A percentile compares a stretch with the other conserved stretches of the same genome.
phyloP scores from a whole-genome alignment of 2,888 invertebrate genomes.

The Cephus spinipes region DNA sequence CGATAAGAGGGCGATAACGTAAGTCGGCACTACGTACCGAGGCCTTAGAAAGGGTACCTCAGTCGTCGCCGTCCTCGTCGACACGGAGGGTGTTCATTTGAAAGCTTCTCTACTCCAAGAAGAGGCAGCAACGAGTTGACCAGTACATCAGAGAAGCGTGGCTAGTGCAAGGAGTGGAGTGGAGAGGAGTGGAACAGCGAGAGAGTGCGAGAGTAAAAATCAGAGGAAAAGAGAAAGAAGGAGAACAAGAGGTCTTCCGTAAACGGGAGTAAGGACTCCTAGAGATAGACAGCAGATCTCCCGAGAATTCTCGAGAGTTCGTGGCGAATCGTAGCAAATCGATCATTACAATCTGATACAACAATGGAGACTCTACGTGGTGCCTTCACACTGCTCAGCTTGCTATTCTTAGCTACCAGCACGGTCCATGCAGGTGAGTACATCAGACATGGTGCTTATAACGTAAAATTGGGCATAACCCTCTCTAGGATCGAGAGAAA shows the following conservation, averaged over 20 bases:
- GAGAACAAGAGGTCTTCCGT: not conserved
- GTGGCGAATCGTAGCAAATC: not conserved
- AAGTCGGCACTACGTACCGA: constrained; percentile 24
- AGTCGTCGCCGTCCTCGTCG: constrained; percentile 24
- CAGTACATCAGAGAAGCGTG: not conserved
- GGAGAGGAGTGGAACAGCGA: constrained; percentile 7
- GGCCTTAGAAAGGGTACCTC: constrained; percentile 22
- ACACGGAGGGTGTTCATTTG: not conserved
- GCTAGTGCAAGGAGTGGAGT: not conserved
- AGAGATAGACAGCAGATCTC: not conserved
- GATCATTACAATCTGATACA: constrained; percentile 26
- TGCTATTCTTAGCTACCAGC: constrained; percentile 63
- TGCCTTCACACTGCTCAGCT: constrained; percentile 56
- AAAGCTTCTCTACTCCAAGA: not conserved
- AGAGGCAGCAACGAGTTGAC: constrained; percentile 10
- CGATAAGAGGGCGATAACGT: constrained; percentile 37
- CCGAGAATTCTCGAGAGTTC: not conserved
- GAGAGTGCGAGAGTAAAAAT: constrained; percentile 1
- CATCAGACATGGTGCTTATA: not conserved
- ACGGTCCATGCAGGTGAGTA: constrained; percentile 61
- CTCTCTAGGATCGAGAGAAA: not conserved
- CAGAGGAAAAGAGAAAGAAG: constrained; percentile 4
- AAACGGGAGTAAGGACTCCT: not conserved
- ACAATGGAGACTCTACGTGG: constrained; percentile 58
- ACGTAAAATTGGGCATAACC: not conserved